These are phyloP conservation scores for Gallirallus australis DNA, from an alignment of 2,797 vertebrate genomes.

Conservation along the genomic window DNA sequence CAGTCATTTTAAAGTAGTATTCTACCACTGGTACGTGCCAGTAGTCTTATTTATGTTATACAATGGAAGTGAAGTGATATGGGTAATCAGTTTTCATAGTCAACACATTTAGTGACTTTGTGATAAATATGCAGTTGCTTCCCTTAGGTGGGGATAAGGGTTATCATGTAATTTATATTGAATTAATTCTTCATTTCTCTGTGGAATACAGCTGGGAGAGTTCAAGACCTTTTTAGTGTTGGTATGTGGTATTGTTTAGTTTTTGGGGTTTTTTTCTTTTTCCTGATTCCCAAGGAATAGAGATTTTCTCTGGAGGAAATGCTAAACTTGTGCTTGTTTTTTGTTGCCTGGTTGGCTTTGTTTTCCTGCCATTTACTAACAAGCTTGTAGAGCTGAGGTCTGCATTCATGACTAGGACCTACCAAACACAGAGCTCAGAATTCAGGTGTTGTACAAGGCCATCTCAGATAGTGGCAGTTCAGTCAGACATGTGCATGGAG, in stretches of 20 bases:
- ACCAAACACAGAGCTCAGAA: neutral
- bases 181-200: neutral
- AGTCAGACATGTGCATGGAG: neutral
- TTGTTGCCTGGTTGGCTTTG: neutral
- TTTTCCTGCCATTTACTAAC: neutral
- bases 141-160: neutral
- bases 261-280: no score
- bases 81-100: neutral
- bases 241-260: neutral
- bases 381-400: neutral
- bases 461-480: neutral
- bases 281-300: neutral
- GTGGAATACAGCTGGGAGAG: neutral
- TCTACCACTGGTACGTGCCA: neutral
- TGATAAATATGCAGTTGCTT: neutral
- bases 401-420: accelerated
- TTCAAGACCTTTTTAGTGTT: neutral
- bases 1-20: neutral
- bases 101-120: neutral
- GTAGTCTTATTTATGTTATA: neutral
- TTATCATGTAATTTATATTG: neutral
- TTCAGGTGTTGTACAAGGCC: neutral
- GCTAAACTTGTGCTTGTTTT: neutral
- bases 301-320: neutral
- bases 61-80: neutral